phyloP scores from a whole-genome alignment of 2,797 vertebrate genomes.

The Nothura maculosa region DNA sequence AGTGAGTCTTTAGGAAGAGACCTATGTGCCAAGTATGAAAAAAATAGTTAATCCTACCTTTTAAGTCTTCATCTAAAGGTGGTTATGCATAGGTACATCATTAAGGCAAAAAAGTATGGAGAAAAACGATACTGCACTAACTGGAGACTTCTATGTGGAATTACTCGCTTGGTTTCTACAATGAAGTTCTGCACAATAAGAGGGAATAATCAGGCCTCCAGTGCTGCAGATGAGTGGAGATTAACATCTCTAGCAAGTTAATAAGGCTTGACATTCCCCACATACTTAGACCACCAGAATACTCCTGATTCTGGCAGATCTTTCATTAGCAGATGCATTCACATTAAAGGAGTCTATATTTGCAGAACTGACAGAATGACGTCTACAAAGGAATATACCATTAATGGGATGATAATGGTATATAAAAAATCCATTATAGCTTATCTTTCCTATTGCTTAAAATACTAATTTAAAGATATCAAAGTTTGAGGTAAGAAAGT shows the following conservation, averaged over 20 bases:
- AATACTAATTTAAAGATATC: neutral
- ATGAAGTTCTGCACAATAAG: neutral
- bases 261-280: accelerated
- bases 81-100: neutral
- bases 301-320: neutral
- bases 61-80: neutral
- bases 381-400: neutral
- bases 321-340: neutral
- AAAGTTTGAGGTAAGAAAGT: neutral
- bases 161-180: neutral
- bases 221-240: neutral
- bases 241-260: neutral
- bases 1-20: neutral
- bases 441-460: neutral
- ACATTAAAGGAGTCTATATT: neutral
- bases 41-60: neutral
- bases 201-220: neutral
- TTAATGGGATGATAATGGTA: neutral
- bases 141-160: too few species aligned
- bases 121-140: too few species aligned
- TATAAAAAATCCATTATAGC: neutral
- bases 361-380: neutral
- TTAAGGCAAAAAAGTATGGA: neutral
- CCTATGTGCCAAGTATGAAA: neutral
- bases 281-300: neutral